Evolutionary conservation across 2,888 invertebrate species (phyloP), one percentile per base, ranked within the genome.

Genomic region (Acronicta leporina): DNA sequence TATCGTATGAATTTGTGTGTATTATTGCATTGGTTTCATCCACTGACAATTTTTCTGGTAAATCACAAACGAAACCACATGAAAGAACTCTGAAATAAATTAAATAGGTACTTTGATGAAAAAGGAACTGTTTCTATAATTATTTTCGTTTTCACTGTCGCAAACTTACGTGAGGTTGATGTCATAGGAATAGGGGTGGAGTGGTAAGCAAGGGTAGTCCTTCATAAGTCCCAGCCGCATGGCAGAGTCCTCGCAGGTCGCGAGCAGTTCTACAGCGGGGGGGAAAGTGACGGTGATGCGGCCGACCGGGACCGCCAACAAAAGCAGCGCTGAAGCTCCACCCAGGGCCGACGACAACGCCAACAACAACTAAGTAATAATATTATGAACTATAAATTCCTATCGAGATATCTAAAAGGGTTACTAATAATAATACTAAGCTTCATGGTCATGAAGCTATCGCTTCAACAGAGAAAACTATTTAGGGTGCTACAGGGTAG

Each of bases 251-350:
- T 83, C 81, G 79, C 97, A 97, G 5, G 94, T 89, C 33, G 96
- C 82, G 40, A 96, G 93, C 73, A 97, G 89, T 68, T 96, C 95
- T 14, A 96, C 94, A 46, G 92, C 88, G 5, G 95, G 92, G 7
- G 97, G 97, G 80, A 96, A 96, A 11, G 95, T 95, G 45, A 96
- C 92, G 0, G 95, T 96, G 73, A 96, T 94, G 70, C 97, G 92
- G 16, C 97, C 97, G 7, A 96, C 96, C 0, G 97, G 97, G 41
- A 97, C 97, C 10, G 96, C 90, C 30, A 97, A 92, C 55, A 97
- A 90, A 16, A 97, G 91, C 49, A 97, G 89, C 0, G 97, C 96
- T 6, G 96, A 95, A 6, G 91, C 94, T 7, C 97, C 97, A 16
- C 96, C 96, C 60, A 96, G 83, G 15, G 95, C 95, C 40, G 97